Base-by-base conservation (phyloP, 2,113 vertebrate genomes). In the Microcebus murinus region DNA sequence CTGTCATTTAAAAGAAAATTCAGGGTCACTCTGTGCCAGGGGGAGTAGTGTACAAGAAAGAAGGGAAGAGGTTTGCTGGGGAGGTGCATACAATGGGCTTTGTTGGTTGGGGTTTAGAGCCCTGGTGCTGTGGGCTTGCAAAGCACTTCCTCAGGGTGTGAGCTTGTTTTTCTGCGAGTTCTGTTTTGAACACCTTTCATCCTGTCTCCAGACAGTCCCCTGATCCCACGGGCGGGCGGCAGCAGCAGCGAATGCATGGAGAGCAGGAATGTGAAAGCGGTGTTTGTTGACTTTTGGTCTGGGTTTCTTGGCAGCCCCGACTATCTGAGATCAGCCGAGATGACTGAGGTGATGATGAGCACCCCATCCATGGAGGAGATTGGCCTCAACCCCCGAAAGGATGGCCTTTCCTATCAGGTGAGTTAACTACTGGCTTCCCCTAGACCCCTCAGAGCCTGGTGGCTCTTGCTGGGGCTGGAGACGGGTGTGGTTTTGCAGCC, bases 281-380 rank as follows among this genome's bases (percentile, higher is more conserved):
- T 71, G n/a, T 85, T 23, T 94, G 82, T 68, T 98, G 77, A 97
- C 82, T 86, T 74, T 97, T 48, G 94, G 34, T 94, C 92, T 96
- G 97, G 98, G 65, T 98, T 95, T 97, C 93, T 97, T 82, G 93
- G 83, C 98, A 99, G 99, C 98, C 97, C 99, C 97, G 99, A 99
- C 98, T 99, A 99, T 98, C 98, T 99, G 98, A 98, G 99, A 98
- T 98, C 99, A 81, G 98, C 98, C 98, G 98, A 99, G 92, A 99
- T 99, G 99, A 99, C 99, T 98, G 99, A 99, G 98, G 99, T 99
- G 98, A 99, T 99, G 99, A 99, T 99, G 99, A 99, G 85, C 98
- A 98, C 98, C 97, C 98, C 99, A 96, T 98, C 99, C 91, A 99
- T 99, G 99, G 99, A 99, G 67, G 99, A 99, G 97, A 99, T 99